A percentile compares a stretch with the other conserved stretches of the same genome.
Conservation (phyloP, 2,888 invertebrate genomes). For the Sesia apiformis region DNA sequence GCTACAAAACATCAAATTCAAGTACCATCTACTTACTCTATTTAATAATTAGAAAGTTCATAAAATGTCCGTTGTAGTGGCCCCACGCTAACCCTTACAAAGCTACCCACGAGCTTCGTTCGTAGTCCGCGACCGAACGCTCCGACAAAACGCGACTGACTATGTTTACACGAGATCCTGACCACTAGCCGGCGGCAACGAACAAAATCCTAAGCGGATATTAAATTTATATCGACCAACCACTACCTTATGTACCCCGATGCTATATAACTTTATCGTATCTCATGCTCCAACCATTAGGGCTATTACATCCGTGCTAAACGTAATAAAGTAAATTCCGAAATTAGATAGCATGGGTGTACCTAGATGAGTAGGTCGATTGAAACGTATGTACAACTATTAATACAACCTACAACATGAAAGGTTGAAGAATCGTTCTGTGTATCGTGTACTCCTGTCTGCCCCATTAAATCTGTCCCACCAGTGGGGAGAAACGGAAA, state of each 20-base stretch:
- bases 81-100: neutral
- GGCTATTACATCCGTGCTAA: neutral
- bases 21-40: too few relatives aligned
- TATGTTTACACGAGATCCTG: conserved; percentile 49
- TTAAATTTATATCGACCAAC: conserved; percentile 38
- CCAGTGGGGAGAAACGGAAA: too few relatives aligned
- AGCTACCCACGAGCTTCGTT: conserved; percentile 20
- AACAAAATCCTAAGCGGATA: conserved; percentile 40
- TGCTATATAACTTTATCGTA: neutral
- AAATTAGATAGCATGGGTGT: neutral
- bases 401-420: too few relatives aligned
- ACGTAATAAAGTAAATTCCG: neutral
- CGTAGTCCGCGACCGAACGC: conserved; percentile 17
- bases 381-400: too few relatives aligned
- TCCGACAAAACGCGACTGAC: conserved; percentile 36
- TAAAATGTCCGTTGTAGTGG: neutral
- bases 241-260: conserved; percentile 5
- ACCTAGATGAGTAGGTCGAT: too few relatives aligned
- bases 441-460: too few relatives aligned
- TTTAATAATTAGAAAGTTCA: too few relatives aligned
- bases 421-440: too few relatives aligned
- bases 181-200: conserved; percentile 42
- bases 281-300: neutral
- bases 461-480: too few relatives aligned
- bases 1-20: too few relatives aligned